Conservation (phyloP, 2,113 vertebrate genomes). For the Romanogobio albipinnatus region DNA sequence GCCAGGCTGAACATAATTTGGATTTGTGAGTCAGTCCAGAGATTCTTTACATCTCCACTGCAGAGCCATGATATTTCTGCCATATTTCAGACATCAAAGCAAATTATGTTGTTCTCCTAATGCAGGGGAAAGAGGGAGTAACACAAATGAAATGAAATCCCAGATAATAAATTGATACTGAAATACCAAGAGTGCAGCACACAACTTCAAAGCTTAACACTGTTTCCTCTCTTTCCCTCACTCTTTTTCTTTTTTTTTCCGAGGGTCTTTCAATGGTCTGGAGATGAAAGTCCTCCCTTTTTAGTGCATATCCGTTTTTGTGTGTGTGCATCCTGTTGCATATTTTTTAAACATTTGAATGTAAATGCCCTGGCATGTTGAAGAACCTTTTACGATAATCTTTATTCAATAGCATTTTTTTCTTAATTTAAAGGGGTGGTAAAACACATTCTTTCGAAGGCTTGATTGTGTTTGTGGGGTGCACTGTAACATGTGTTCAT, state of each 20-base stretch:
- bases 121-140: slow-evolving; percentile 55
- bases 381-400: neutral
- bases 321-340: neutral
- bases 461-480: too few relatives aligned
- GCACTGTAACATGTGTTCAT: too few relatives aligned
- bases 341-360: neutral
- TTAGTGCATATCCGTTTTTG: slow-evolving; percentile 8
- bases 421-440: neutral
- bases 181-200: slow-evolving; percentile 55
- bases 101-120: slow-evolving; percentile 58
- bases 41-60: slow-evolving; percentile 2
- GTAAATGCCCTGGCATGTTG: neutral
- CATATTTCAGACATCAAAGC: slow-evolving; percentile 73
- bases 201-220: slow-evolving; percentile 66
- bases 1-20: slow-evolving; percentile 1
- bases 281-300: slow-evolving; percentile 55
- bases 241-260: neutral
- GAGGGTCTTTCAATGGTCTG: slow-evolving; percentile 54
- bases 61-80: slow-evolving; percentile 63
- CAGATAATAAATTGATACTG: slow-evolving; percentile 69
- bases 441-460: too few relatives aligned
- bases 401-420: neutral
- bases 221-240: slow-evolving; percentile 37
- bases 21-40: slow-evolving; percentile 10
- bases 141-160: slow-evolving; percentile 62